phyloP scores from a whole-genome alignment of 2,797 vertebrate genomes.

The Melanotaenia boesemani region DNA sequence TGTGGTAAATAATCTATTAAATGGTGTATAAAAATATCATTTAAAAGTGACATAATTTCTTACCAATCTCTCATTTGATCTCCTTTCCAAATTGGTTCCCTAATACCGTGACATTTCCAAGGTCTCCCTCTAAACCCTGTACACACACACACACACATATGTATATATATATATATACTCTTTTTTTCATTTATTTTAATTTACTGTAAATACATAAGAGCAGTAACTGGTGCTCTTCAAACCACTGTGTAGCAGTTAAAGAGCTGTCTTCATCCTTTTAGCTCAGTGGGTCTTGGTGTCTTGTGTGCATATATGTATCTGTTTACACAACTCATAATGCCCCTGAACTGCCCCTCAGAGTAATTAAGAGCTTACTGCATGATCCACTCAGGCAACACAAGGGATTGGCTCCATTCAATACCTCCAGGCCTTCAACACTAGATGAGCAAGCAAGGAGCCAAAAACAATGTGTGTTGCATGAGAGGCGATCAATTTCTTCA shows the following conservation, averaged over 20 bases:
- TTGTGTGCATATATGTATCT: constrained; percentile 28
- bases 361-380: constrained; percentile 77
- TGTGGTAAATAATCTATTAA: too few species aligned
- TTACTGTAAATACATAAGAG: neutral
- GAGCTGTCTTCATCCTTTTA: constrained; percentile 25
- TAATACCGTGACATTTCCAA: neutral
- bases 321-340: constrained; percentile 61
- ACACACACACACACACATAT: too few species aligned
- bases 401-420: constrained; percentile 64
- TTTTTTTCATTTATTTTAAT: neutral
- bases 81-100: neutral
- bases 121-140: neutral
- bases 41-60: too few species aligned
- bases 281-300: constrained; percentile 10
- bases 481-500: constrained; percentile 40
- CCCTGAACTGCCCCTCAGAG: constrained; percentile 70
- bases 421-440: constrained; percentile 48
- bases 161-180: too few species aligned
- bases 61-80: neutral
- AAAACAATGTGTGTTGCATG: constrained; percentile 19
- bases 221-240: neutral
- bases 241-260: neutral
- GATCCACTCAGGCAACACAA: constrained; percentile 64
- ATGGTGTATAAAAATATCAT: too few species aligned
- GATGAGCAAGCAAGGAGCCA: constrained; percentile 42